phyloP scores from a whole-genome alignment of 2,888 invertebrate genomes.

The Melieria crassipennis region DNA sequence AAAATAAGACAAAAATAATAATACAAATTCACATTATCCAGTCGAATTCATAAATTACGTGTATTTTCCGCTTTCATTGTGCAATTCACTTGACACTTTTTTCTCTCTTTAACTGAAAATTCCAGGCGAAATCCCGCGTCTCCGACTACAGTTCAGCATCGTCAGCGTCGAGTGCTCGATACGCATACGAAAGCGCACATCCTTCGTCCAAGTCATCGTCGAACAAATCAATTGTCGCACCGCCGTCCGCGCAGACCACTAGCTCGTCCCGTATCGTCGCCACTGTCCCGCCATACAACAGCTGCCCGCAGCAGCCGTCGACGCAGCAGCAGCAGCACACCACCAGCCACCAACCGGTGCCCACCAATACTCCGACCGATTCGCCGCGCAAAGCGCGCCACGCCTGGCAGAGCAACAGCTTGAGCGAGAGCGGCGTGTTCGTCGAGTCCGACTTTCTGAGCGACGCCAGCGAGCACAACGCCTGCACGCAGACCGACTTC shows the following conservation, averaged over 20 bases:
- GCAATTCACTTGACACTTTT: conserved; percentile 10
- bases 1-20: conserved; percentile 25
- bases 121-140: conserved; percentile 56
- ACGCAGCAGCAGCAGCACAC: conserved; percentile 33
- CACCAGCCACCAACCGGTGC: conserved; percentile 43
- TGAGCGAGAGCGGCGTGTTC: conserved; percentile 81
- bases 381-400: conserved; percentile 50
- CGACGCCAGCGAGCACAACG: conserved; percentile 48
- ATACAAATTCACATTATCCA: conserved; percentile 7
- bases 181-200: conserved; percentile 41
- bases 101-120: conserved; percentile 33
- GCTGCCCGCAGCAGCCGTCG: conserved; percentile 47
- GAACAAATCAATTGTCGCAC: conserved; percentile 23
- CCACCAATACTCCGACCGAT: conserved; percentile 65
- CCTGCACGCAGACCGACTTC: conserved; percentile 67
- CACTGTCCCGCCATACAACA: conserved; percentile 73
- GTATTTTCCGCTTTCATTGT: too few species aligned
- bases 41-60: too few species aligned
- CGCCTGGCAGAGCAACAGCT: conserved; percentile 66
- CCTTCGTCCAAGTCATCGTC: conserved; percentile 30
- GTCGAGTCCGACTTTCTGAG: conserved; percentile 69
- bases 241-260: conserved; percentile 14
- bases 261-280: conserved; percentile 69
- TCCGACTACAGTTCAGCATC: conserved; percentile 55
- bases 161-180: conserved; percentile 50